A percentile compares a stretch with the other conserved stretches of the same genome.
These are phyloP conservation scores for Drosophila mimetica DNA, from an alignment of 2,888 invertebrate species.

Conservation along the genomic window DNA sequence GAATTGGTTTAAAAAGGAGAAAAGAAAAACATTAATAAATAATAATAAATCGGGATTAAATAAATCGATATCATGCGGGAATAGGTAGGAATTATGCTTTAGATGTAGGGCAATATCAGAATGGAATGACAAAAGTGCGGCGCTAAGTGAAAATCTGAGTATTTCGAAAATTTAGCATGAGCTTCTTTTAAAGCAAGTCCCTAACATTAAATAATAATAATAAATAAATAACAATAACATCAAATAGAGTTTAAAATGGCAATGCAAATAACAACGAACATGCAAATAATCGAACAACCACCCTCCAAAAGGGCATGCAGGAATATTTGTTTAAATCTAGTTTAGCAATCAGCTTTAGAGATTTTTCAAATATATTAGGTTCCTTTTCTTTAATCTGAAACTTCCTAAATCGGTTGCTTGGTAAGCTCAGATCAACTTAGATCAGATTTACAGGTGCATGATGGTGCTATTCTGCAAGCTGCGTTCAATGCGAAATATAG, in stretches of 20 bases:
- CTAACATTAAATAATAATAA: not conserved
- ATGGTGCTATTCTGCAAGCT: constrained; percentile 85
- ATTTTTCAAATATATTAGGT: not conserved
- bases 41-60: constrained; percentile 13
- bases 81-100: not conserved
- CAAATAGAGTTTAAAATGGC: constrained; percentile 26
- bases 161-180: not conserved
- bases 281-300: constrained; percentile 44
- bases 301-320: constrained; percentile 49
- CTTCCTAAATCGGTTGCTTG: constrained; percentile 1
- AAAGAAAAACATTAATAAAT: constrained; percentile 51
- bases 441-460: constrained; percentile 84
- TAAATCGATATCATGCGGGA: constrained; percentile 9
- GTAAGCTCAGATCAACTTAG: not conserved
- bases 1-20: constrained; percentile 22
- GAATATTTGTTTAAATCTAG: constrained; percentile 1
- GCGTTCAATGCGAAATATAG: constrained; percentile 67
- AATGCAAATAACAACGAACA: constrained; percentile 48
- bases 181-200: constrained; percentile 1
- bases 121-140: constrained; percentile 25
- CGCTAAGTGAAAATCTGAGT: not conserved
- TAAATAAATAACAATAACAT: constrained; percentile 48
- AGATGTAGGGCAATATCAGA: constrained; percentile 1
- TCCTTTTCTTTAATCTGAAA: not conserved
- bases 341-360: not conserved